phyloP scores from a whole-genome alignment of 1,140 invertebrate species.

The Popillia japonica region DNA sequence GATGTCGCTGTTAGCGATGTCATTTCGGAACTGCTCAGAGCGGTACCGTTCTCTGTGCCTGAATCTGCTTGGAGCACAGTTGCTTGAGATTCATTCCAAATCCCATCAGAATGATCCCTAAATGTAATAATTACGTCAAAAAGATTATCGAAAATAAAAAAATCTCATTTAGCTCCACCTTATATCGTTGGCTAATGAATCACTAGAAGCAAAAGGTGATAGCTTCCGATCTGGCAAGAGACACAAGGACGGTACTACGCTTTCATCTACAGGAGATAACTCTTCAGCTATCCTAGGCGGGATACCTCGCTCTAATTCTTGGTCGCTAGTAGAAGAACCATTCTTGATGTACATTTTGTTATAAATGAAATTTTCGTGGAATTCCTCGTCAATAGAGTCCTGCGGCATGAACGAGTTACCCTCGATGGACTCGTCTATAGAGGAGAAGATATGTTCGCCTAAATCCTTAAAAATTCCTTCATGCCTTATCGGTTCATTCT shows the following conservation, averaged over 20 bases:
- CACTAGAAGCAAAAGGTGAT: conserved; percentile 81
- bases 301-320: conserved; percentile 51
- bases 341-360: conserved; percentile 73
- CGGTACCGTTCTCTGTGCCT: conserved; percentile 69
- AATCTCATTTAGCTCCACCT: conserved; percentile 56
- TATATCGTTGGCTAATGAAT: conserved; percentile 78
- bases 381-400: conserved; percentile 70
- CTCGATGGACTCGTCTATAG: conserved; percentile 50
- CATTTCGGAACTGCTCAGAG: conserved; percentile 68
- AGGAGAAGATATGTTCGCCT: conserved; percentile 56
- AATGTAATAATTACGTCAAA: conserved; percentile 32
- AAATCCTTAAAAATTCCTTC: conserved; percentile 65
- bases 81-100: conserved; percentile 87
- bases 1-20: conserved; percentile 66
- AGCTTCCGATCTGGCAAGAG: conserved; percentile 58
- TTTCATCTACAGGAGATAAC: conserved; percentile 56
- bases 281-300: conserved; percentile 47
- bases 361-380: conserved; percentile 81
- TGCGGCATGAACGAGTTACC: conserved; percentile 53
- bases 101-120: conserved; percentile 83
- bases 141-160: neutral
- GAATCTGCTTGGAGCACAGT: conserved; percentile 81
- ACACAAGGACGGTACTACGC: conserved; percentile 59
- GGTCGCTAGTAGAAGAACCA: conserved; percentile 65
- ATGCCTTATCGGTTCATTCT: conserved; percentile 67